Conservation (phyloP, 2,797 vertebrate species). For the Cuculus canorus region DNA sequence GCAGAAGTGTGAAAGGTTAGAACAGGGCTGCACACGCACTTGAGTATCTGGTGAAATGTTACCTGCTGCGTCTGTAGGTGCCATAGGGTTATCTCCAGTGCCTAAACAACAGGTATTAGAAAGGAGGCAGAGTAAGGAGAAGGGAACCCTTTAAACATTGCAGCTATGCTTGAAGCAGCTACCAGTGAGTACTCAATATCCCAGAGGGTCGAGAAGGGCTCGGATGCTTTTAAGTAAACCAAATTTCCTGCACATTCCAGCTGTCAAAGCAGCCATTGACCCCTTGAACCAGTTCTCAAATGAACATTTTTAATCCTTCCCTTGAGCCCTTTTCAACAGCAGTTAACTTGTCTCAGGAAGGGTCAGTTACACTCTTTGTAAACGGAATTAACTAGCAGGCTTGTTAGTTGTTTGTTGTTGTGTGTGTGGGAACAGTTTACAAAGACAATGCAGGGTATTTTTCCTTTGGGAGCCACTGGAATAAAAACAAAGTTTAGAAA, state of each 20-base stretch:
- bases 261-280: conserved; percentile 14
- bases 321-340: not conserved
- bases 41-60: not conserved
- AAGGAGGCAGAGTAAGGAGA: not conserved
- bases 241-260: conserved; percentile 38
- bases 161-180: not conserved
- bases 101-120: not conserved
- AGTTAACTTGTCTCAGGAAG: not conserved
- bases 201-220: not conserved
- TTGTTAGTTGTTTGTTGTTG: not conserved
- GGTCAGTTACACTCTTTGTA: not conserved
- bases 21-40: not conserved
- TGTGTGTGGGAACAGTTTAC: conserved; percentile 30
- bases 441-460: rapidly evolving
- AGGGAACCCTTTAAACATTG: not conserved
- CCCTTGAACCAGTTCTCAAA: not conserved
- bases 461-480: not conserved
- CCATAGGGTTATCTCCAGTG: not conserved
- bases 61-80: not conserved
- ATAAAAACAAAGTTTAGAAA: not conserved
- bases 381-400: not conserved
- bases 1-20: not conserved
- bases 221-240: not conserved
- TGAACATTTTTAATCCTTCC: conserved; percentile 25
- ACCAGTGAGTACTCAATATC: not conserved